phyloP scores from a whole-genome alignment of 2,113 vertebrate genomes.

The Zapus hudsonius region DNA sequence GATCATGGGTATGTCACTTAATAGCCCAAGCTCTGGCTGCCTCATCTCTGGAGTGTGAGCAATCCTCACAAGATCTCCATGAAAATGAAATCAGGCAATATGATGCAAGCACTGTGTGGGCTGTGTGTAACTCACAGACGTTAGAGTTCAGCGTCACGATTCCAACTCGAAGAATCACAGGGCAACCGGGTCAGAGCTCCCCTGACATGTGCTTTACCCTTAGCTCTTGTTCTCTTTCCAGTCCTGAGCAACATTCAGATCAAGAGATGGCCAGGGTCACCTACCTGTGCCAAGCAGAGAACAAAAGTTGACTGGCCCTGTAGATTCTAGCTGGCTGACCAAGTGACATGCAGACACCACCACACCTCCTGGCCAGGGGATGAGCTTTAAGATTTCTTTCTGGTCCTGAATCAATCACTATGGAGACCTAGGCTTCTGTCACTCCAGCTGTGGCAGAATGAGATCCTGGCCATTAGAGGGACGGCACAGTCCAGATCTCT shows the following conservation, averaged over 20 bases:
- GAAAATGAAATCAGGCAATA: fast-evolving
- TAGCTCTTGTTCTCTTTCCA: background rate
- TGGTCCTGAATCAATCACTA: background rate
- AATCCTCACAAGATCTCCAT: background rate
- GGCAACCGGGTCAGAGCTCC: background rate
- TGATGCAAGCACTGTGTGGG: fast-evolving
- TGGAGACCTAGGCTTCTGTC: background rate
- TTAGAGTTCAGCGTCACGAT: background rate
- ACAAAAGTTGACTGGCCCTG: background rate
- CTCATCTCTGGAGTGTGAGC: background rate
- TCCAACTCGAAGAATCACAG: background rate
- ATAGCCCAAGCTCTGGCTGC: background rate
- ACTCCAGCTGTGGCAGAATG: background rate
- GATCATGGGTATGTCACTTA: background rate
- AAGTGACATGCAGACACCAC: background rate
- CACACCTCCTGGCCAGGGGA: background rate
- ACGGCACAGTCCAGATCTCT: background rate
- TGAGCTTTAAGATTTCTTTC: background rate
- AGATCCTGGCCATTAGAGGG: background rate
- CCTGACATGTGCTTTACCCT: background rate
- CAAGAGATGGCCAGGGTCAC: background rate
- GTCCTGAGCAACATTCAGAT: background rate
- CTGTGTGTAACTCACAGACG: background rate
- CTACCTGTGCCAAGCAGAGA: background rate
- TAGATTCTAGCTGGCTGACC: background rate